A percentile compares a stretch with the other conserved stretches of the same genome.
These are phyloP conservation scores for Aspiorhynchus laticeps DNA, from an alignment of 2,113 vertebrate genomes.

Conservation along the genomic window DNA sequence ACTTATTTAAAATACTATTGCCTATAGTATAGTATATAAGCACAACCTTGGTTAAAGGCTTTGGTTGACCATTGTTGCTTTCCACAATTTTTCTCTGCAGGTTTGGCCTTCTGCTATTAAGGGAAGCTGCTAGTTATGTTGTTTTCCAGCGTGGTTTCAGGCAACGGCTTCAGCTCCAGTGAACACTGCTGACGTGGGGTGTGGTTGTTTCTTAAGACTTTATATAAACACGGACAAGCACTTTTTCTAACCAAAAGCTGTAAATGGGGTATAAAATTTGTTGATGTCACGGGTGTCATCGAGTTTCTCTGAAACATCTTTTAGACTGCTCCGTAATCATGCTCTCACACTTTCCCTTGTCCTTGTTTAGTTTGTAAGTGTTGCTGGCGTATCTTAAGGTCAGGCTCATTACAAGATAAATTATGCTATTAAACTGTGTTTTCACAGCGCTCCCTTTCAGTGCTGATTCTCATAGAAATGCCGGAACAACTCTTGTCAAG, in stretches of 20 bases:
- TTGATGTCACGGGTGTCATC: neutral
- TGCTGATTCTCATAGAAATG: neutral
- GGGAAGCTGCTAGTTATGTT: conserved; percentile 57
- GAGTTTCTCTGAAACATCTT: neutral
- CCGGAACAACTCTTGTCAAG: neutral
- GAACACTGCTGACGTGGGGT: conserved; percentile 26
- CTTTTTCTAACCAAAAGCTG: conserved; percentile 47
- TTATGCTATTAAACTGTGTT: conserved; percentile 8
- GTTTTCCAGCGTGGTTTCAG: conserved; percentile 52
- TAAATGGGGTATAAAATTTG: neutral
- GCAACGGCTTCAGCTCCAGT: conserved; percentile 33
- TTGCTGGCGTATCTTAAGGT: conserved; percentile 2
- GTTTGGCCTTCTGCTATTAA: conserved; percentile 44
- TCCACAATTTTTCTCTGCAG: neutral
- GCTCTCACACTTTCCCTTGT: neutral
- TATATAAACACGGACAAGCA: conserved; percentile 37
- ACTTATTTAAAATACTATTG: neutral
- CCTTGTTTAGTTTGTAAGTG: conserved; percentile 1
- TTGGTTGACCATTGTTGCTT: conserved; percentile 57
- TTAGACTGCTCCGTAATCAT: neutral
- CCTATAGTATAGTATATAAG: no score
- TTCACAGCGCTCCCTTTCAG: conserved; percentile 3
- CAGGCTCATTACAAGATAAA: conserved; percentile 27
- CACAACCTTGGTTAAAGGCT: conserved; percentile 21
- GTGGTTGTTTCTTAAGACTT: conserved; percentile 27